phyloP scores from a whole-genome alignment of 2,888 invertebrate genomes.

The Germaria angustata region DNA sequence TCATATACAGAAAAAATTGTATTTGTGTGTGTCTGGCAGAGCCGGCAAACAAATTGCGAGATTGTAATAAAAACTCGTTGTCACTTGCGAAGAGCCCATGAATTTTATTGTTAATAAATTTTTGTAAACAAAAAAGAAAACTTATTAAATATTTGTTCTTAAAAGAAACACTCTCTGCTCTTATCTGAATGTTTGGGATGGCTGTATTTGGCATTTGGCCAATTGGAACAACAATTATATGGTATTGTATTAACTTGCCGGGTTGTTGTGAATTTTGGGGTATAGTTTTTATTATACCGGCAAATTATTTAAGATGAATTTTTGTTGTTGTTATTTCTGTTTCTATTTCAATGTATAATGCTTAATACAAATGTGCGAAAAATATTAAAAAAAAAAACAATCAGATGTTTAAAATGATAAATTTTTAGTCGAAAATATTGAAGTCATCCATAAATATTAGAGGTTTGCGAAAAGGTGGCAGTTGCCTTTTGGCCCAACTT shows the following conservation, averaged over 20 bases:
- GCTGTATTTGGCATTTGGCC: slow-evolving; percentile 52
- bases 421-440: neutral
- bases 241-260: slow-evolving; percentile 42
- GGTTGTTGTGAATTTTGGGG: slow-evolving; percentile 25
- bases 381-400: neutral
- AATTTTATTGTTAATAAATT: neutral
- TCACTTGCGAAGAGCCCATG: slow-evolving; percentile 18
- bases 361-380: neutral
- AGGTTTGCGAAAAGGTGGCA: too few species aligned
- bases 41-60: neutral
- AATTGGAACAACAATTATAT: slow-evolving; percentile 47
- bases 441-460: too few species aligned
- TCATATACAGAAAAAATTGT: neutral
- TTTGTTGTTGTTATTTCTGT: neutral
- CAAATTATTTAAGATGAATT: slow-evolving; percentile 11
- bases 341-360: neutral
- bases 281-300: slow-evolving; percentile 47
- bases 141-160: neutral
- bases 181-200: slow-evolving; percentile 9
- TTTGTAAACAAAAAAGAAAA: neutral
- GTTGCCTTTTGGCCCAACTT: too few species aligned
- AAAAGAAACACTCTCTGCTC: slow-evolving; percentile 18
- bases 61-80: slow-evolving; percentile 7
- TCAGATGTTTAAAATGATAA: neutral
- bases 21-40: neutral